phyloP scores from a whole-genome alignment of 2,797 vertebrate genomes.

The Gobionotothen gibberifrons region DNA sequence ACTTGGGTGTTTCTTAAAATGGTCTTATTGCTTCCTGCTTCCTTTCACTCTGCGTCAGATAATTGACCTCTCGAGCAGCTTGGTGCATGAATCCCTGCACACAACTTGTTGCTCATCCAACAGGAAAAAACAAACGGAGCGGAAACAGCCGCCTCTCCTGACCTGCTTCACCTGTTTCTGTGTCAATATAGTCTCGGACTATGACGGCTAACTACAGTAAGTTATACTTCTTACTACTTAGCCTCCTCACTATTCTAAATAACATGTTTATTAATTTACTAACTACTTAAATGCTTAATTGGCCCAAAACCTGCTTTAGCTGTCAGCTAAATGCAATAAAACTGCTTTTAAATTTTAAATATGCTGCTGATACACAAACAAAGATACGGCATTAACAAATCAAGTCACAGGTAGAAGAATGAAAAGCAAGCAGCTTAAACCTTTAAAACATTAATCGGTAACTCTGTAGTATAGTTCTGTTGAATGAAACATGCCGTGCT shows the following conservation, averaged over 20 bases:
- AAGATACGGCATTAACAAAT: not conserved
- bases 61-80: conserved; percentile 39
- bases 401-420: not conserved
- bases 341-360: conserved; percentile 19
- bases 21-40: conserved; percentile 46
- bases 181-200: conserved; percentile 16
- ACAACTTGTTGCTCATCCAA: conserved; percentile 56
- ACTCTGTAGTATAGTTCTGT: not conserved
- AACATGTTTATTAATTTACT: not conserved
- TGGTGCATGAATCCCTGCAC: conserved; percentile 25
- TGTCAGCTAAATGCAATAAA: conserved; percentile 18
- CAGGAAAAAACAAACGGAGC: conserved; percentile 73
- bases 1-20: conserved; percentile 31
- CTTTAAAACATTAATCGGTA: not conserved
- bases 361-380: not conserved
- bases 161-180: conserved; percentile 50
- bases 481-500: not conserved
- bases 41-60: conserved; percentile 52
- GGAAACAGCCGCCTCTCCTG: conserved; percentile 45
- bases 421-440: not conserved
- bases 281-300: not conserved
- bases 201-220: not conserved
- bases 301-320: not conserved
- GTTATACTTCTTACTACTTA: not conserved
- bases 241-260: not conserved